Evolutionary conservation across 2,888 invertebrate species (phyloP).

Genomic region (Lochmaea capreae): DNA sequence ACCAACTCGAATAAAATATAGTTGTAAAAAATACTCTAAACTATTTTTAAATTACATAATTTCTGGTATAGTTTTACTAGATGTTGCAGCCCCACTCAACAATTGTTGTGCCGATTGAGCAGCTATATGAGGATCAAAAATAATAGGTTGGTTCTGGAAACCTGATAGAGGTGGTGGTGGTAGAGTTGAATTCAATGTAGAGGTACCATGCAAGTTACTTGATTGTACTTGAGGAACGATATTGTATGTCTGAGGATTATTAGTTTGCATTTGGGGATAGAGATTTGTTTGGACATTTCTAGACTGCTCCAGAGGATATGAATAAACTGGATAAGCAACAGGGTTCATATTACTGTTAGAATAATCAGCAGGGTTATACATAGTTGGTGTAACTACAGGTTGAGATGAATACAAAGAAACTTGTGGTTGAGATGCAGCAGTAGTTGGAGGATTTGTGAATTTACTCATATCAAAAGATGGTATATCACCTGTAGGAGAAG

Average conservation of each 20-base stretch:
- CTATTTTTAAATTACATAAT: slow-evolving; percentile 20
- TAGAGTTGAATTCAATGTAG: slow-evolving; percentile 18
- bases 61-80: slow-evolving; percentile 21
- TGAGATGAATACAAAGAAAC: slow-evolving; percentile 48
- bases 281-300: background rate
- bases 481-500: slow-evolving; percentile 11
- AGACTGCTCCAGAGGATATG: slow-evolving; percentile 1
- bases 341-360: slow-evolving; percentile 34
- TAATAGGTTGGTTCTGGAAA: slow-evolving; percentile 52
- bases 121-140: slow-evolving; percentile 64
- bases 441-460: slow-evolving; percentile 25
- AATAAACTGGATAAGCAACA: slow-evolving; percentile 17
- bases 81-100: slow-evolving; percentile 54
- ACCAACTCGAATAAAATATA: slow-evolving; percentile 10
- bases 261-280: background rate
- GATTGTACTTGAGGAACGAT: slow-evolving; percentile 32
- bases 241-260: background rate
- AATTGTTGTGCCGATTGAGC: slow-evolving; percentile 64
- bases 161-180: slow-evolving; percentile 44
- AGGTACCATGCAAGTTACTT: slow-evolving; percentile 17
- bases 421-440: slow-evolving; percentile 37
- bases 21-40: slow-evolving; percentile 6
- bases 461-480: slow-evolving; percentile 35
- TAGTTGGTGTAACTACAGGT: slow-evolving; percentile 25
- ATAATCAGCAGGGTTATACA: slow-evolving; percentile 39